Percentiles rank a stretch among this genome's conserved stretches.
Conservation (phyloP, 2,113 vertebrate species). For the Scortum barcoo region DNA sequence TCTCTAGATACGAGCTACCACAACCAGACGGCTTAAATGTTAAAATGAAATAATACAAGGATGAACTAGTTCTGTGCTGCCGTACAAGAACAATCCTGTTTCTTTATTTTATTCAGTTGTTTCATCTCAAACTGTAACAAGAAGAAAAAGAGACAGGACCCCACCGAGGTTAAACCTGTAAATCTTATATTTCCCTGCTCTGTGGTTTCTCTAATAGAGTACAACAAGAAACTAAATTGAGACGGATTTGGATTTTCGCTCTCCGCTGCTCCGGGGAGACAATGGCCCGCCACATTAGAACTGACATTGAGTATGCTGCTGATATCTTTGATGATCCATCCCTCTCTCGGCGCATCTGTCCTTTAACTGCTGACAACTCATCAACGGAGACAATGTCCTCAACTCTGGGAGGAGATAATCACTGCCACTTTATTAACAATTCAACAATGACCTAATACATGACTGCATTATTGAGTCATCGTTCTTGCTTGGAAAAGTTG, state of each 20-base stretch:
- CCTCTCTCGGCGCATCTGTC: conserved; percentile 40
- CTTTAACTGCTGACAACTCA: conserved; percentile 49
- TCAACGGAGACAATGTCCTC: conserved; percentile 25
- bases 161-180: neutral
- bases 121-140: too few relatives aligned
- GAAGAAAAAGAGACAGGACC: too few relatives aligned
- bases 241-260: neutral
- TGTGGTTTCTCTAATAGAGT: neutral
- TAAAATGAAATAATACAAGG: neutral
- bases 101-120: too few relatives aligned
- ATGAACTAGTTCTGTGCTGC: too few relatives aligned
- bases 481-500: conserved; percentile 50
- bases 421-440: conserved; percentile 58
- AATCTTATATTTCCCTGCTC: neutral
- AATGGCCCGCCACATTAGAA: neutral
- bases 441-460: conserved; percentile 51
- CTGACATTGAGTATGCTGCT: neutral
- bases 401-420: conserved; percentile 46
- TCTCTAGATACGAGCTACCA: too few relatives aligned
- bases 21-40: neutral
- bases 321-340: conserved; percentile 22
- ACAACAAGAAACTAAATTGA: neutral
- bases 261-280: neutral
- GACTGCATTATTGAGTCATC: conserved; percentile 46
- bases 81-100: too few relatives aligned